Percentiles rank a stretch among this genome's conserved stretches.
These are phyloP conservation scores for Oreochromis grahami DNA, from an alignment of 2,797 vertebrate genomes.

Conservation along the genomic window DNA sequence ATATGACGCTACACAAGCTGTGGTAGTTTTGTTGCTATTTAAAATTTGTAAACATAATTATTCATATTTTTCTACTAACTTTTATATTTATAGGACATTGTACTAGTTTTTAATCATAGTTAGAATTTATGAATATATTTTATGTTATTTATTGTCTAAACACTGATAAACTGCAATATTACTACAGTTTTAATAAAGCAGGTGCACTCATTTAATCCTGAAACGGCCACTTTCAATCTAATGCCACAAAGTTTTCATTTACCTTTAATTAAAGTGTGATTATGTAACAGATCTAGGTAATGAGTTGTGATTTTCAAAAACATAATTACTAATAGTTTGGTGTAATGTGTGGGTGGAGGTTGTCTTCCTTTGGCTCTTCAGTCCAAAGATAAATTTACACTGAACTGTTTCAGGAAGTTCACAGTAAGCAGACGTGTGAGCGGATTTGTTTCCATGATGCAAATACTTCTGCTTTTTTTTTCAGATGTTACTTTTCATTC, in stretches of 20 bases:
- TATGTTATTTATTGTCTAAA: background rate
- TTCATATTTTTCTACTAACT: background rate
- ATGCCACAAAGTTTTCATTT: no score
- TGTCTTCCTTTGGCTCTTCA: background rate
- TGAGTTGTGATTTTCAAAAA: background rate
- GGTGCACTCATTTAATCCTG: background rate
- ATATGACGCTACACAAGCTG: fast-evolving
- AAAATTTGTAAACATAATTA: background rate
- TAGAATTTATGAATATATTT: fast-evolving
- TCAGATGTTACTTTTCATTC: background rate
- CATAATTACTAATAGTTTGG: background rate
- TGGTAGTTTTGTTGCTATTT: background rate
- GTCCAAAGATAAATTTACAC: background rate
- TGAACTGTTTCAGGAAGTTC: background rate
- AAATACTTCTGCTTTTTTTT: background rate
- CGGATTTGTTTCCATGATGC: background rate
- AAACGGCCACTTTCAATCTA: fast-evolving
- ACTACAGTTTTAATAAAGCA: background rate
- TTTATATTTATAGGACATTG: background rate
- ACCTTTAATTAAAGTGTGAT: background rate
- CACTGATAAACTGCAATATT: background rate
- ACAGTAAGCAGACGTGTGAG: background rate
- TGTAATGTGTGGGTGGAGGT: background rate
- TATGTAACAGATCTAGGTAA: fast-evolving
- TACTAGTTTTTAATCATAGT: fast-evolving